These are phyloP conservation scores for Zoroaster sp. DNA, from an alignment of 53 echinoderm and acorn worm species.

Conservation along the genomic window DNA sequence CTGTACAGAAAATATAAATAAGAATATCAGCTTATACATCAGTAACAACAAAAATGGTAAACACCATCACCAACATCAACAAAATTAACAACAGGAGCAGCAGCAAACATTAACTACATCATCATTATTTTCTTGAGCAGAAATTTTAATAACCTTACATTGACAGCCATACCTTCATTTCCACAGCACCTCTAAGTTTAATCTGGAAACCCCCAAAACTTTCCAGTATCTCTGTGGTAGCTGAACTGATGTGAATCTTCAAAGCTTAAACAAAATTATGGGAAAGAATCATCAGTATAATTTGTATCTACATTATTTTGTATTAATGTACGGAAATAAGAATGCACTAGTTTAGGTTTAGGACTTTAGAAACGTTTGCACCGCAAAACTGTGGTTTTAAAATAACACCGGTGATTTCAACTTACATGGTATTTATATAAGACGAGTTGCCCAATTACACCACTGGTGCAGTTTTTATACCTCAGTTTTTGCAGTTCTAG, in stretches of 20 bases:
- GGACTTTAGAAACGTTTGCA: neutral
- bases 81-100: too few relatives aligned
- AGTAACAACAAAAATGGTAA: too few relatives aligned
- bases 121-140: too few relatives aligned
- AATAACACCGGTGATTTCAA: neutral
- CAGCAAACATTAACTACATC: too few relatives aligned
- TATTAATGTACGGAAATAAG: neutral
- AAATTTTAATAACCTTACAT: too few relatives aligned
- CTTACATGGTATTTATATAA: neutral
- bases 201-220: constrained; percentile 58
- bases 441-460: too few relatives aligned
- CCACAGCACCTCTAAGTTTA: constrained; percentile 66
- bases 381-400: neutral
- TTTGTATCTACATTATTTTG: neutral
- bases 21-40: too few relatives aligned
- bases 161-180: constrained; percentile 96
- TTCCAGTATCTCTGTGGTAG: constrained; percentile 55
- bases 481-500: neutral
- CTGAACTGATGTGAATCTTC: constrained; percentile 79
- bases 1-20: too few relatives aligned
- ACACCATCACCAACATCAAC: too few relatives aligned
- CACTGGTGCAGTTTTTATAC: neutral
- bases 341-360: neutral
- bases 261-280: constrained; percentile 50
- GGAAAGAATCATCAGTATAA: neutral